Evolutionary conservation across 2,888 invertebrate species (phyloP).

Genomic region (Limnephilus lunatus): DNA sequence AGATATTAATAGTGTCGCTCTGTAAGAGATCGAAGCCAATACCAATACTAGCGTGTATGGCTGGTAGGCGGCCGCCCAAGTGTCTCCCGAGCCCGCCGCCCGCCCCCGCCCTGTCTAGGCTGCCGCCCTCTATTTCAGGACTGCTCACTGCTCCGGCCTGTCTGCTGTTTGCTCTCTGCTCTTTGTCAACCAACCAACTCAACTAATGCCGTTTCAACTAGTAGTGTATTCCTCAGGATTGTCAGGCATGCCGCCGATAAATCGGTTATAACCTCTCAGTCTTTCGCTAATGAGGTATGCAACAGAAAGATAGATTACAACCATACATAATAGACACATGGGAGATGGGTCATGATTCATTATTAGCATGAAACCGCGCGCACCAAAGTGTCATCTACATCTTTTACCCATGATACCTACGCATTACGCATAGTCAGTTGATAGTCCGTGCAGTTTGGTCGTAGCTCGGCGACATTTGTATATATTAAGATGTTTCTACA

Average conservation of each 20-base stretch:
- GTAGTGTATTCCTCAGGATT: background rate
- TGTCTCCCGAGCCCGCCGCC: conserved; percentile 16
- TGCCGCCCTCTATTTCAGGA: conserved; percentile 11
- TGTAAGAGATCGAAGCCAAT: background rate
- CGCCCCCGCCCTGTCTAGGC: conserved; percentile 8
- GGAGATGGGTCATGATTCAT: too few relatives aligned
- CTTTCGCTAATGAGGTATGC: background rate
- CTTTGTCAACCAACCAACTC: background rate
- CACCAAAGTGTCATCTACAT: too few relatives aligned
- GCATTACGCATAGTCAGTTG: too few relatives aligned
- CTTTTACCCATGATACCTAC: too few relatives aligned
- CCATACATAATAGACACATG: background rate
- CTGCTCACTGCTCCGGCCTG: background rate
- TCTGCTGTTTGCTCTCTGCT: background rate
- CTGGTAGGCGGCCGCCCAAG: conserved; percentile 16
- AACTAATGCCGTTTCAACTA: background rate
- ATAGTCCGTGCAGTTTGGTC: too few relatives aligned
- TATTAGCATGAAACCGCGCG: too few relatives aligned
- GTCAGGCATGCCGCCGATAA: background rate
- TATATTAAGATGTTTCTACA: too few relatives aligned
- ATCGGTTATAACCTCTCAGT: background rate
- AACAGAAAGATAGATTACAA: background rate
- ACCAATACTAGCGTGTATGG: background rate
- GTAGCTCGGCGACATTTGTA: too few relatives aligned
- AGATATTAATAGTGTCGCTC: background rate